Base-by-base conservation (phyloP, 2,113 vertebrate species). In the Ramphastos sulfuratus region DNA sequence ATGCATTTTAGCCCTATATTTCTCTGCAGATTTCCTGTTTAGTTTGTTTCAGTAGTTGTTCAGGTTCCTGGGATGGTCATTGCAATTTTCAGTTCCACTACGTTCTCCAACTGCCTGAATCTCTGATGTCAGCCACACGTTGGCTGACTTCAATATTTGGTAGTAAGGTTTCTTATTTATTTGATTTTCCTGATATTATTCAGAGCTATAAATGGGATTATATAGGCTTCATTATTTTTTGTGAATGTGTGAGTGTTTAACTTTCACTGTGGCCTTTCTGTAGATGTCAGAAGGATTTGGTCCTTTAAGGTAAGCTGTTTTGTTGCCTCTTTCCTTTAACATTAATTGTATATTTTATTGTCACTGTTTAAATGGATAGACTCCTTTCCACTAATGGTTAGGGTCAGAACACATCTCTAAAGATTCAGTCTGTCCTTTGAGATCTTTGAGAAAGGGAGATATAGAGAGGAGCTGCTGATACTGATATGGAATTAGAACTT, bases 311-410 rank as follows among this genome's bases (percentile, higher is more conserved):
- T 75, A 33, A 42, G 16, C 58, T 84, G 35, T 56, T 94, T 85
- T 72, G 50, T 94, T 63, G 12, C 59, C 44, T 91, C 79, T 92
- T 96, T 80, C 81, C 91, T 97, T 96, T 95, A 91, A 90, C 94
- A 89, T 83, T 97, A 96, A 97, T 96, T 95, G 42, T 30, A 27
- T 93, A 78, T 94, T 97, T 96, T 74, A 84, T 94, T 96, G 94
- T 96, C 85, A 87, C 35, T 88, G 37, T 94, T 96, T 94, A 97
- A 97, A 95, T 95, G 79, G 81, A 95, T 89, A 28, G 52, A 84
- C 30, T 76, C 33, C 20, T 94, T 95, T 95, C 69, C 3, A 3
- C 44, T 77, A 80, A 83, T 92, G 48, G 44, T 85, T 85, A 35
- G 80, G 93, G 92, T 96, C 88, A 92, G 67, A 93, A 86, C 77